These are phyloP conservation scores for Alectura lathami DNA, from an alignment of 2,113 vertebrate genomes.

Conservation along the genomic window DNA sequence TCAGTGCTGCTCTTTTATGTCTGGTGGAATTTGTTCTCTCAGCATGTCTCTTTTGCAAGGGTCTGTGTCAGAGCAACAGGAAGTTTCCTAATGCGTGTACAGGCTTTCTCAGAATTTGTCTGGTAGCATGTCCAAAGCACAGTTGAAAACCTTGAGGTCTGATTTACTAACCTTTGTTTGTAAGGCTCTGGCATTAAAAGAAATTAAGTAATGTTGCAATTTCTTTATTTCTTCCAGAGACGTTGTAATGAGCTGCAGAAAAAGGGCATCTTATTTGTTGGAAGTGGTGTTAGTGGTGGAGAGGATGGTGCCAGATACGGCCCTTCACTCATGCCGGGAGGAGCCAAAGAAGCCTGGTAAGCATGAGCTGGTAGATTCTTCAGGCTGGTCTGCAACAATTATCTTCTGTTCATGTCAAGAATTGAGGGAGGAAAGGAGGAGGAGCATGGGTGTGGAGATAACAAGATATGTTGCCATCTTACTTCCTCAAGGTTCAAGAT, in stretches of 20 bases:
- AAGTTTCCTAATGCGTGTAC: not conserved
- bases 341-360: conserved; percentile 93
- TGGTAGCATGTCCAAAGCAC: not conserved
- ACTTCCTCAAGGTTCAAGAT: conserved; percentile 39
- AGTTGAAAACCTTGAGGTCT: not conserved
- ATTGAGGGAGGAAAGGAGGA: not conserved
- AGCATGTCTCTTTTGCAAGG: not conserved
- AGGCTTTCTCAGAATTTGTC: not conserved
- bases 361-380: not conserved
- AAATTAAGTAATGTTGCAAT: not conserved
- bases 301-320: conserved; percentile 95
- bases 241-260: conserved; percentile 87
- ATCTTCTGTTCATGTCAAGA: not conserved
- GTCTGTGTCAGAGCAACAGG: not conserved
- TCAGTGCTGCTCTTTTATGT: not conserved
- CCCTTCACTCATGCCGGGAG: conserved; percentile 97
- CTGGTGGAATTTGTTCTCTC: not conserved
- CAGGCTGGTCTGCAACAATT: not conserved
- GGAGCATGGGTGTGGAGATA: not conserved
- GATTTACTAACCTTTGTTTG: not conserved
- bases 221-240: conserved; percentile 79
- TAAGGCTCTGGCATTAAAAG: not conserved
- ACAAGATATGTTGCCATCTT: not conserved
- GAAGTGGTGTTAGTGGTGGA: conserved; percentile 95
- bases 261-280: conserved; percentile 92